phyloP scores from a whole-genome alignment of 2,113 vertebrate species.

The Dipodomys merriami region DNA sequence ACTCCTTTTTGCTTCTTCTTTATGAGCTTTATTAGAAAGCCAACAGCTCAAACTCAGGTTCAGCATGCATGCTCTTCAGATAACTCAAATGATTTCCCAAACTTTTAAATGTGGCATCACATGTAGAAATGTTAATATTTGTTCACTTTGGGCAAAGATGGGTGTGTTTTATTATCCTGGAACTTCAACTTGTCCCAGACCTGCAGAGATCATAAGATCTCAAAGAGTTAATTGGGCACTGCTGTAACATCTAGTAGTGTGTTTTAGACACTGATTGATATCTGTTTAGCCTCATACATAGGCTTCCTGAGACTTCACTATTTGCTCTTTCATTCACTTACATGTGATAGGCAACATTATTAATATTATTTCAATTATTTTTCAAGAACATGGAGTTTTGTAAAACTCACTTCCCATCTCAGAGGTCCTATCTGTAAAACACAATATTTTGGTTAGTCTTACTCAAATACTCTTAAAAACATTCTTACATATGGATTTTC shows the following conservation, averaged over 20 bases:
- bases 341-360: background rate
- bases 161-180: background rate
- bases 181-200: background rate
- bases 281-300: background rate
- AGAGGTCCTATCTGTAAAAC: background rate
- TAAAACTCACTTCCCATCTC: background rate
- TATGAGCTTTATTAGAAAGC: background rate
- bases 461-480: background rate
- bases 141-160: background rate
- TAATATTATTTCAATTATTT: background rate
- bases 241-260: too few relatives aligned
- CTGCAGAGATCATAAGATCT: background rate
- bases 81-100: background rate
- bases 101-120: background rate
- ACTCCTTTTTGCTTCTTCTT: background rate
- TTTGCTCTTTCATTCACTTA: background rate
- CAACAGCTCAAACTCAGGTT: background rate
- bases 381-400: background rate
- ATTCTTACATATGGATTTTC: background rate
- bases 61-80: background rate
- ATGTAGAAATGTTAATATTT: background rate
- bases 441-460: background rate
- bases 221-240: background rate
- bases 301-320: background rate
- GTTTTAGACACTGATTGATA: background rate